These are phyloP conservation scores for Syrmaticus mikado DNA, from an alignment of 2,113 vertebrate genomes.

Conservation along the genomic window DNA sequence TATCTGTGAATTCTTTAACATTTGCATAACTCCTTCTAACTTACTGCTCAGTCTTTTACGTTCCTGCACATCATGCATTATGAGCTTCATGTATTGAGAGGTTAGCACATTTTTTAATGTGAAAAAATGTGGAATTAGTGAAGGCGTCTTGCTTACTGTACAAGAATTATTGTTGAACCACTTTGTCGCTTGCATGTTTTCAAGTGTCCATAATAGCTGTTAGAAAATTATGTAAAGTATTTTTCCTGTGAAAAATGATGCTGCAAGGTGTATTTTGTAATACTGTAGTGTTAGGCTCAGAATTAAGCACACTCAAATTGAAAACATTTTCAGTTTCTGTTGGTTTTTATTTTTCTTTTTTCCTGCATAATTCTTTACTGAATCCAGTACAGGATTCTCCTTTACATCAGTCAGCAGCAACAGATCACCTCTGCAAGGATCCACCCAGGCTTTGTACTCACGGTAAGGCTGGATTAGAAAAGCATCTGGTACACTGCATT, in stretches of 20 bases:
- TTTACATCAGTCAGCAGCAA: constrained; percentile 95
- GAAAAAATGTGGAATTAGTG: background rate
- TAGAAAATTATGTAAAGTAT: background rate
- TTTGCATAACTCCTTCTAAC: background rate
- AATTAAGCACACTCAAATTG: background rate
- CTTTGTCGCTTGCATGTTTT: background rate
- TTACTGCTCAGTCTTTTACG: rapidly evolving
- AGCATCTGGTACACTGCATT: rapidly evolving
- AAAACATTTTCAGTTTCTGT: background rate
- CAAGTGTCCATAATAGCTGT: background rate
- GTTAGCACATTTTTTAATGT: background rate
- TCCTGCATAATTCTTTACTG: constrained; percentile 19
- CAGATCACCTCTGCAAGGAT: constrained; percentile 87
- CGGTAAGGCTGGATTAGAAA: constrained; percentile 77
- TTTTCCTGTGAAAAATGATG: background rate
- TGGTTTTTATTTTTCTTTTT: constrained; percentile 27
- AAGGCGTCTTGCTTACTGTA: background rate
- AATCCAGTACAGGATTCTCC: constrained; percentile 92
- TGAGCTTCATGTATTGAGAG: background rate
- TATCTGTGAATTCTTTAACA: background rate
- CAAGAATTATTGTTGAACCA: background rate
- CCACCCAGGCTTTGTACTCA: constrained; percentile 87
- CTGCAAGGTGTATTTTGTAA: background rate
- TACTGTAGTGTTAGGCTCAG: background rate
- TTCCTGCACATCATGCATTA: background rate